These are phyloP conservation scores for Cairina moschata DNA, from an alignment of 2,113 vertebrate genomes.

Conservation along the genomic window DNA sequence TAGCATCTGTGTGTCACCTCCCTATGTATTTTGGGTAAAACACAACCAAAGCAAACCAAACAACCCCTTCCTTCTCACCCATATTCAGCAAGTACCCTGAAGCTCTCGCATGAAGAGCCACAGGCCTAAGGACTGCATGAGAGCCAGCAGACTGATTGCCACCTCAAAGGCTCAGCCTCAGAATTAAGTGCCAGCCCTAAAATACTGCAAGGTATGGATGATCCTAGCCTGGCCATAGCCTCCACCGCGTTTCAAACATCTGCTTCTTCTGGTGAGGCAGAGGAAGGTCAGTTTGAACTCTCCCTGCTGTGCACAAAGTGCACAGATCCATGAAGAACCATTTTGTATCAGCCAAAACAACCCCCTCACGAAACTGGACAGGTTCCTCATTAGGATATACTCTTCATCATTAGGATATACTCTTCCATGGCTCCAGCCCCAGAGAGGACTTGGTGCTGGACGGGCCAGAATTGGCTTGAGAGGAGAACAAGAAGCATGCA, in stretches of 20 bases:
- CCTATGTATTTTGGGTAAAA: background rate
- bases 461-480: background rate
- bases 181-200: background rate
- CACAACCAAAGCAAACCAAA: background rate
- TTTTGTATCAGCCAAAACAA: background rate
- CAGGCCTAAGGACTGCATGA: background rate
- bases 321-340: background rate
- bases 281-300: background rate
- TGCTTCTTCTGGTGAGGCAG: background rate
- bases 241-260: background rate
- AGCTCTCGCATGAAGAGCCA: background rate
- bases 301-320: background rate
- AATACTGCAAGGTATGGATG: background rate
- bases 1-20: background rate
- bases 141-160: background rate
- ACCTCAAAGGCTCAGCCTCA: background rate
- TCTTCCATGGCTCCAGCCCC: background rate
- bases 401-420: accelerated
- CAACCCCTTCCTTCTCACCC: background rate
- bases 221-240: background rate
- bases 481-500: background rate
- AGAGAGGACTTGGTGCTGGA: background rate
- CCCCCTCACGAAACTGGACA: background rate
- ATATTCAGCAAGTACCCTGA: background rate
- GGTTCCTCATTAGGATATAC: accelerated